phyloP scores from a whole-genome alignment of 2,113 vertebrate genomes.

The Coptodon rendalli region DNA sequence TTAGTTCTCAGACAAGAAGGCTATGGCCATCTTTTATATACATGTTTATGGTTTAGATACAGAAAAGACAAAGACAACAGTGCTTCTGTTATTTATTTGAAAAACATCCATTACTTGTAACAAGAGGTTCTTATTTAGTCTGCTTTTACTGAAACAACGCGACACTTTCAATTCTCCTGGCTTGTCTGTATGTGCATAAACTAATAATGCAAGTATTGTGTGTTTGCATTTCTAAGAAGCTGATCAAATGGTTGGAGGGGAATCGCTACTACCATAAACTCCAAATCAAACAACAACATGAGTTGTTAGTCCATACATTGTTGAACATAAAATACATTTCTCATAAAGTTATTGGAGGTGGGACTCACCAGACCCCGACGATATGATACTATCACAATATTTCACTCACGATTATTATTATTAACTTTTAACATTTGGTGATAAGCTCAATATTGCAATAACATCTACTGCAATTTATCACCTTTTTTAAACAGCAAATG shows the following conservation, averaged over 20 bases:
- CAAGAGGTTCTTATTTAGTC: neutral
- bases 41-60: neutral
- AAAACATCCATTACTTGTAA: neutral
- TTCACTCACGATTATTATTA: neutral
- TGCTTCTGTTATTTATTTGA: neutral
- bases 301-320: rapidly evolving
- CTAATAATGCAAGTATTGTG: neutral
- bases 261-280: neutral
- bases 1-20: neutral
- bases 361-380: neutral
- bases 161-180: neutral
- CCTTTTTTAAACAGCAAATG: neutral
- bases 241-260: neutral
- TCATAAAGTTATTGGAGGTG: rapidly evolving
- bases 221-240: neutral
- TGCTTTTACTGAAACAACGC: neutral
- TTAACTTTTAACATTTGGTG: neutral
- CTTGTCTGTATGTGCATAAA: neutral
- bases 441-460: neutral
- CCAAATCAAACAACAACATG: neutral
- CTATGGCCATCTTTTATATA: neutral
- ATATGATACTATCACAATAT: neutral
- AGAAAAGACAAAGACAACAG: neutral
- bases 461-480: neutral
- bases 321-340: neutral